Percentiles rank a stretch among this genome's conserved stretches.
Conservation (phyloP, 2,797 vertebrate genomes). For the Yasuhikotakia modesta region DNA sequence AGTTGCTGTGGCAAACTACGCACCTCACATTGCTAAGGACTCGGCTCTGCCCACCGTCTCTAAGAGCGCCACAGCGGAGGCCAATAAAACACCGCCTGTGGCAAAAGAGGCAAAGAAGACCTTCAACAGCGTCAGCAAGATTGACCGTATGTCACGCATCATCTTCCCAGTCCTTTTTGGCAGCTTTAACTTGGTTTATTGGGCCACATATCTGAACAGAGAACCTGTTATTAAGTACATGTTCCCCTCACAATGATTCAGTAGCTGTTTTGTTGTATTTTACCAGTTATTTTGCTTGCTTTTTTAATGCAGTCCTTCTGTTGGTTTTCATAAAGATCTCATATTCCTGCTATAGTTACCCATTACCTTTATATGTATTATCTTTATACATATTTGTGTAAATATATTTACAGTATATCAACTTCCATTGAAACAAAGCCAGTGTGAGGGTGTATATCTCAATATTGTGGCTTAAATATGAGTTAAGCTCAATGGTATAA, state of each 20-base stretch:
- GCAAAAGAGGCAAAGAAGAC: constrained; percentile 90
- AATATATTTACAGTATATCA: background rate
- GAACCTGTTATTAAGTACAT: constrained; percentile 85
- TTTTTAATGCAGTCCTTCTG: constrained; percentile 24
- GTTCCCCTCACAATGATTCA: constrained; percentile 78
- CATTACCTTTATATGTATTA: constrained; percentile 14
- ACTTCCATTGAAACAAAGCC: background rate
- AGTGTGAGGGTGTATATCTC: constrained; percentile 11
- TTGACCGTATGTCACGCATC: constrained; percentile 95
- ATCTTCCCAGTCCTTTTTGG: constrained; percentile 94
- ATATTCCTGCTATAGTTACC: background rate
- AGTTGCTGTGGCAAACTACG: constrained; percentile 93
- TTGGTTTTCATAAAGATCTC: constrained; percentile 8
- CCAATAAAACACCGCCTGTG: constrained; percentile 80
- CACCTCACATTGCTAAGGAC: constrained; percentile 89
- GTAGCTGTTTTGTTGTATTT: background rate
- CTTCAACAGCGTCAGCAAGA: constrained; percentile 96
- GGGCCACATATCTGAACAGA: constrained; percentile 94
- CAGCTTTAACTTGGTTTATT: constrained; percentile 93
- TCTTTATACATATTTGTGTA: constrained; percentile 14
- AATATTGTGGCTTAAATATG: background rate
- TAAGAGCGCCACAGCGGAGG: constrained; percentile 82
- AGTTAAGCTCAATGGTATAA: constrained; percentile 5
- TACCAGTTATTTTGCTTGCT: background rate
- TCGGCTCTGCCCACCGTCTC: constrained; percentile 88